Evolutionary conservation across 1,140 invertebrate species (phyloP).

Genomic region (Panagrolaimus sp.): DNA sequence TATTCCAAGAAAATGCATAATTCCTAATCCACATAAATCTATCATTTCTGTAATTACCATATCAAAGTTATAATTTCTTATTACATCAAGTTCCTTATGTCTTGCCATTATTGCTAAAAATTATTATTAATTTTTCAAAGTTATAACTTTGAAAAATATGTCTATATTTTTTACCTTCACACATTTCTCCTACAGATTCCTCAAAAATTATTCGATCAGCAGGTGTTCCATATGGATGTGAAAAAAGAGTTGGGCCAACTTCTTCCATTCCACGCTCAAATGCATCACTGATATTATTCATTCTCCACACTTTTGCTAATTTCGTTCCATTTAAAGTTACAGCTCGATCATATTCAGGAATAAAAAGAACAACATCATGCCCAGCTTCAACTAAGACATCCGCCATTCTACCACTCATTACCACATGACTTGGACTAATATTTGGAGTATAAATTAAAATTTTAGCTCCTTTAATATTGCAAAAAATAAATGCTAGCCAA

Average conservation of each 20-base stretch:
- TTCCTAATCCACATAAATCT: slow-evolving; percentile 31
- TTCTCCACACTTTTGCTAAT: not conserved
- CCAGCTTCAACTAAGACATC: not conserved
- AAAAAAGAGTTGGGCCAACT: not conserved
- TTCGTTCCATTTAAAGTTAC: slow-evolving; percentile 11
- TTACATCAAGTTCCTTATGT: not conserved
- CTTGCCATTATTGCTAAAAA: not conserved
- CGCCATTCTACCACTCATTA: slow-evolving; percentile 9
- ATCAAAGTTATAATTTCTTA: slow-evolving; percentile 30
- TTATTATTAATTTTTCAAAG: not conserved
- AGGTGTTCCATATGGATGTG: not conserved
- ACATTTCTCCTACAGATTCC: not conserved
- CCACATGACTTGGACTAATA: not conserved
- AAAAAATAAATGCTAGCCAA: too few species aligned
- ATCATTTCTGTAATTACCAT: slow-evolving; percentile 40
- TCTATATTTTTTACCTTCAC: not conserved
- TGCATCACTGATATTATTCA: slow-evolving; percentile 1
- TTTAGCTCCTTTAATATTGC: not conserved
- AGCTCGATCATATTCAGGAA: slow-evolving; percentile 5
- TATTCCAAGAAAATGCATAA: slow-evolving; percentile 24
- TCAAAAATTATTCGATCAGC: not conserved
- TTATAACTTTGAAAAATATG: too few species aligned
- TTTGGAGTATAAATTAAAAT: slow-evolving; percentile 1
- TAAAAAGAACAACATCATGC: slow-evolving; percentile 1
- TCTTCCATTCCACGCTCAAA: not conserved